Conservation (phyloP, 2,113 vertebrate species). For the Hydrolagus affinis region DNA sequence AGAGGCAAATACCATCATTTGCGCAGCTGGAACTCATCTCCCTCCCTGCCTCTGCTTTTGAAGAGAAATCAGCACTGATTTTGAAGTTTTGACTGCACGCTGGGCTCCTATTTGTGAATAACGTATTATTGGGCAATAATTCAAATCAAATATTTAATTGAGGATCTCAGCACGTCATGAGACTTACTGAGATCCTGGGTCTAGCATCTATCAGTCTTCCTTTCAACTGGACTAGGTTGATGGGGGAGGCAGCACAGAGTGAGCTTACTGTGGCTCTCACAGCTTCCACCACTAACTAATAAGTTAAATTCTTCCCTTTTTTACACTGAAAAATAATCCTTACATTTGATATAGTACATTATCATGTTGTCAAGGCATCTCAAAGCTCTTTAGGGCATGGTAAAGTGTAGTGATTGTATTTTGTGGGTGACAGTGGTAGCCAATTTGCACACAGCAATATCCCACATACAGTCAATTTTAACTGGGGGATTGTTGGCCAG, state of each 20-base stretch:
- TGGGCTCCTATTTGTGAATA: neutral
- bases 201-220: too few relatives aligned
- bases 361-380: too few relatives aligned
- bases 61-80: neutral
- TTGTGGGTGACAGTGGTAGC: too few relatives aligned
- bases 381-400: too few relatives aligned
- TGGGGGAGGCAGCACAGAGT: neutral
- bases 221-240: too few relatives aligned
- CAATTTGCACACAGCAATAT: too few relatives aligned
- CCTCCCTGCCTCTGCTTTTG: neutral
- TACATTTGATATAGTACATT: too few relatives aligned
- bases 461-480: too few relatives aligned
- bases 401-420: too few relatives aligned
- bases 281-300: neutral
- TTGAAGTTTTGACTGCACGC: neutral
- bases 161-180: neutral
- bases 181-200: neutral
- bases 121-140: neutral
- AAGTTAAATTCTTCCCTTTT: neutral
- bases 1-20: neutral
- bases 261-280: neutral
- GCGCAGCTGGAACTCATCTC: neutral
- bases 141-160: slow-evolving; percentile 18
- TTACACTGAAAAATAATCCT: too few relatives aligned
- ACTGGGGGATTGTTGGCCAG: too few relatives aligned